These are phyloP conservation scores for Dinocampus coccinellae DNA, from an alignment of 2,888 invertebrate genomes.

Conservation along the genomic window DNA sequence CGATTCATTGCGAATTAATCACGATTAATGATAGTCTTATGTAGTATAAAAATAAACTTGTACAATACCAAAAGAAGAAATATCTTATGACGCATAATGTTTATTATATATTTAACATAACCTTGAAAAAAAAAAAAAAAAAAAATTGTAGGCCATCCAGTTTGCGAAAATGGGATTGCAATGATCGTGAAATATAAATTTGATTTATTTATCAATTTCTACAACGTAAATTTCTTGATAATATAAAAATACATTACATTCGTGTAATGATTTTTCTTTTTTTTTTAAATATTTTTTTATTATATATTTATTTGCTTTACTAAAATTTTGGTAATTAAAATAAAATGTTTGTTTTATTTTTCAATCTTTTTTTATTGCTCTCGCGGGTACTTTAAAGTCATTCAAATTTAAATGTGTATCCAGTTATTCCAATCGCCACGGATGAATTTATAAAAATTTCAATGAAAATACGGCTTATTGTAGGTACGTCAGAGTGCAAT, in stretches of 20 bases:
- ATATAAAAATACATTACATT: background rate
- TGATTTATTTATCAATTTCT: background rate
- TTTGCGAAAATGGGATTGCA: constrained; percentile 15
- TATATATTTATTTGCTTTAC: no score
- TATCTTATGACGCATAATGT: constrained; percentile 13
- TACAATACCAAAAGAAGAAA: constrained; percentile 22
- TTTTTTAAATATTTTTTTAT: no score
- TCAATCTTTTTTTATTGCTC: no score
- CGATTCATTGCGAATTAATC: background rate
- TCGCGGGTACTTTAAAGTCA: background rate
- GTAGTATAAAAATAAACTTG: constrained; percentile 10
- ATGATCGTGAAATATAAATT: background rate
- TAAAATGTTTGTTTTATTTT: no score
- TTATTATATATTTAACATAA: constrained; percentile 28
- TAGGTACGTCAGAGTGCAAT: background rate
- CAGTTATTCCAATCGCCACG: background rate
- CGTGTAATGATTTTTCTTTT: no score
- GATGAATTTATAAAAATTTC: no score
- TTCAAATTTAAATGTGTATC: background rate
- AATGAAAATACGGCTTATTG: background rate
- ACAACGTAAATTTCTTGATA: background rate
- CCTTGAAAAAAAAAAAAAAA: no score
- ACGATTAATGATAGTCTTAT: constrained; percentile 3
- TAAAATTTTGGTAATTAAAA: no score
- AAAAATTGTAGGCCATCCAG: constrained; percentile 31